A percentile compares a stretch with the other conserved stretches of the same genome.
Conservation (phyloP, 1,140 invertebrate genomes). For the Akabosia matsudoensis region DNA sequence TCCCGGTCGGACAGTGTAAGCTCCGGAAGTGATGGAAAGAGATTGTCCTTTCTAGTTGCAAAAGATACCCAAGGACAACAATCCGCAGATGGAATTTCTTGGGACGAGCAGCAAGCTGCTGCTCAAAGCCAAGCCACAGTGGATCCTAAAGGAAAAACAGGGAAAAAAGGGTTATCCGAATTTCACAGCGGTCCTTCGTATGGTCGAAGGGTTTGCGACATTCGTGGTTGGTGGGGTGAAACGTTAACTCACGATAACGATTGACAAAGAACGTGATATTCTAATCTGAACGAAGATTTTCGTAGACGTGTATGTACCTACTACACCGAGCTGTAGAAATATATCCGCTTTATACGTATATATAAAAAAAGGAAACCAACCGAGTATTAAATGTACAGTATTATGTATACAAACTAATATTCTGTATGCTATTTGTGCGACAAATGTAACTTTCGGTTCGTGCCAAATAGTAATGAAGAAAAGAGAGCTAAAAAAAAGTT, state of each 20-base stretch:
- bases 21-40: conserved; percentile 42
- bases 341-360: no score
- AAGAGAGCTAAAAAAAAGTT: no score
- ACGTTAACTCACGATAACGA: background rate
- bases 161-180: background rate
- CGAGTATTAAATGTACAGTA: no score
- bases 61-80: conserved; percentile 20
- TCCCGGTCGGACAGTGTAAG: conserved; percentile 44
- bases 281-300: no score
- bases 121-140: background rate
- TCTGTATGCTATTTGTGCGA: no score
- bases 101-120: conserved; percentile 35
- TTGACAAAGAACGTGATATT: background rate
- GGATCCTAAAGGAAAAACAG: background rate
- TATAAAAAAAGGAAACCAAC: no score
- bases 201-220: conserved; percentile 40
- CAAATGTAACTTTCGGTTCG: no score
- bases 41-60: conserved; percentile 41
- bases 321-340: no score
- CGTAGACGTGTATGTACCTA: no score
- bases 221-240: conserved; percentile 43
- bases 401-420: no score
- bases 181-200: conserved; percentile 26
- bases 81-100: conserved; percentile 15
- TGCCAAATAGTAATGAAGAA: no score